These are phyloP conservation scores for Hydraecia micacea DNA, from an alignment of 2,888 invertebrate species.

Conservation along the genomic window DNA sequence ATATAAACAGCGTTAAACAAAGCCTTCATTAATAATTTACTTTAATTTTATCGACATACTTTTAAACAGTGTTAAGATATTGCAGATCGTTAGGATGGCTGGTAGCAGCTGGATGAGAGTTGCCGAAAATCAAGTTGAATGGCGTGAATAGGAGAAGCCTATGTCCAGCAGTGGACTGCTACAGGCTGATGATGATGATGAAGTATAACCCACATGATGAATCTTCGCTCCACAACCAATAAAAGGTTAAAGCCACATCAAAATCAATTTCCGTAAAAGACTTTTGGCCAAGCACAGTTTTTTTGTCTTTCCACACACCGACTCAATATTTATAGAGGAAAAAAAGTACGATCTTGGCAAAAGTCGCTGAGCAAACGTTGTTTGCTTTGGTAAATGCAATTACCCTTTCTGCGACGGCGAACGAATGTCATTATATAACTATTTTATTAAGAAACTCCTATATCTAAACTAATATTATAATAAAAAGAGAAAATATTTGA, in stretches of 20 bases:
- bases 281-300: constrained; percentile 13
- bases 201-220: no score
- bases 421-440: constrained; percentile 23
- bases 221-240: no score
- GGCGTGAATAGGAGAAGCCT: no score
- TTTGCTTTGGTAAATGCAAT: constrained; percentile 52
- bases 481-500: no score
- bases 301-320: constrained; percentile 25
- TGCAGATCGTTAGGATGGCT: neutral
- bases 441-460: constrained; percentile 24
- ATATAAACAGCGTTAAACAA: neutral
- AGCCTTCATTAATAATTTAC: neutral
- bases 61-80: neutral
- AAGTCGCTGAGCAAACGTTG: constrained; percentile 40
- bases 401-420: constrained; percentile 27
- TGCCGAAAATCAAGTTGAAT: no score
- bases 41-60: neutral
- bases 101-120: no score
- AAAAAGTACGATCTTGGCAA: constrained; percentile 25
- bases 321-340: constrained; percentile 51
- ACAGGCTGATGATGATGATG: no score
- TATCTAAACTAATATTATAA: neutral
- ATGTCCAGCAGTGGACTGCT: no score
- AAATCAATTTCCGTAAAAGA: constrained; percentile 34
- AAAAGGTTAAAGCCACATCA: constrained; percentile 22